phyloP scores from a whole-genome alignment of 2,888 invertebrate genomes.

The Drosophila anceps region DNA sequence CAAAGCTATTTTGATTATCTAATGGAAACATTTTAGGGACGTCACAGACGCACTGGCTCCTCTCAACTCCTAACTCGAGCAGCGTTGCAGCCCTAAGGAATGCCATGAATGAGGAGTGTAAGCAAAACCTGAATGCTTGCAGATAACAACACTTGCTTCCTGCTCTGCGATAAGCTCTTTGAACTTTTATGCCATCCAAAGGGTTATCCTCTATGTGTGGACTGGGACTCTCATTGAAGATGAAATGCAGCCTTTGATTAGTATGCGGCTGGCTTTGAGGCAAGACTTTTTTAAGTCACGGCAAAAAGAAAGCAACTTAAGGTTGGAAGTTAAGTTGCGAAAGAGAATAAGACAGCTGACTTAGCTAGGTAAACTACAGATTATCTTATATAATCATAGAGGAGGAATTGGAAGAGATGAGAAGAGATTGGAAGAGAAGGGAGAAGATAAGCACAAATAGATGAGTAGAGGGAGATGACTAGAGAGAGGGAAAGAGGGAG shows the following conservation, averaged over 20 bases:
- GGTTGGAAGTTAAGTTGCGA: background rate
- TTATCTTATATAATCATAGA: background rate
- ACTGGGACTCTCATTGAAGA: background rate
- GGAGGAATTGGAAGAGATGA: background rate
- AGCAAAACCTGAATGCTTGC: slow-evolving; percentile 8
- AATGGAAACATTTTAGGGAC: slow-evolving; percentile 14
- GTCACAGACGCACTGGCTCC: slow-evolving; percentile 2
- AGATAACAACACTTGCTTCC: slow-evolving; percentile 7
- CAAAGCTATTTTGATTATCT: slow-evolving; percentile 37
- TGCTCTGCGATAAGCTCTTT: slow-evolving; percentile 17
- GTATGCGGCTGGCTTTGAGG: slow-evolving; percentile 8
- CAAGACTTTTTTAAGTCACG: background rate
- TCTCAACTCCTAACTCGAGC: slow-evolving; percentile 7
- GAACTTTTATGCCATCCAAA: background rate
- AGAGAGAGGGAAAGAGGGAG: background rate
- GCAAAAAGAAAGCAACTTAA: background rate
- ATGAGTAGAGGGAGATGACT: background rate
- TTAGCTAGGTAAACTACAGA: background rate
- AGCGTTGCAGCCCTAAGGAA: slow-evolving; percentile 21
- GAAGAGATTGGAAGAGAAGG: background rate
- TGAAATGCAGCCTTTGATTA: slow-evolving; percentile 2
- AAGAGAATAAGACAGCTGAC: background rate
- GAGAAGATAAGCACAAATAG: background rate
- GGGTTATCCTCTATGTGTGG: background rate
- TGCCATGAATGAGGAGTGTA: slow-evolving; percentile 29